Evolutionary conservation across 2,888 invertebrate genomes (phyloP).

Genomic region (Drosophila percnosoma): DNA sequence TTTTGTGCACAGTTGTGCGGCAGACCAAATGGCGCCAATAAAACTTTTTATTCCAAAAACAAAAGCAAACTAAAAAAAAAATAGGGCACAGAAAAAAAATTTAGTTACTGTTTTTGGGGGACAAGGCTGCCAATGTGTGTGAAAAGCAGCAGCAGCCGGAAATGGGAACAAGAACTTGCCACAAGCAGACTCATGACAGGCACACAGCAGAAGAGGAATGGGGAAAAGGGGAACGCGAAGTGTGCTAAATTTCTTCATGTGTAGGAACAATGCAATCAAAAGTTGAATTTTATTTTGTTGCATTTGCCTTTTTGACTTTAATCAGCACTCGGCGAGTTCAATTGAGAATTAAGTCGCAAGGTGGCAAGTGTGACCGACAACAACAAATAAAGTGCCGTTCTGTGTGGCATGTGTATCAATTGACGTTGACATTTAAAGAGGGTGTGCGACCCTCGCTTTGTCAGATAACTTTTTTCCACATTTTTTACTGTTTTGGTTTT

Average conservation of each 20-base stretch:
- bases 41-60: constrained; percentile 59
- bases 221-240: neutral
- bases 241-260: neutral
- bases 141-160: constrained; percentile 7
- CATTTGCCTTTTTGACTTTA: constrained; percentile 47
- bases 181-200: constrained; percentile 38
- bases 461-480: constrained; percentile 52
- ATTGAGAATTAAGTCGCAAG: constrained; percentile 57
- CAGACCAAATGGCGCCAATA: constrained; percentile 77
- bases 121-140: neutral
- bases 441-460: constrained; percentile 1
- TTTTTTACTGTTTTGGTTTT: constrained; percentile 38
- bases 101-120: constrained; percentile 35
- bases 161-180: constrained; percentile 47
- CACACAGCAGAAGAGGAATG: neutral
- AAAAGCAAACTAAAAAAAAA: constrained; percentile 24
- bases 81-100: constrained; percentile 19
- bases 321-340: constrained; percentile 47
- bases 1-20: constrained; percentile 51
- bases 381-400: constrained; percentile 37
- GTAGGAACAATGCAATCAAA: constrained; percentile 27
- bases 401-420: constrained; percentile 33
- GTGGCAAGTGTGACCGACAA: constrained; percentile 10
- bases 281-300: constrained; percentile 15
- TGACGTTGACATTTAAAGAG: constrained; percentile 19